Conservation (phyloP, 2,888 invertebrate species). For the Latheticus oryzae region DNA sequence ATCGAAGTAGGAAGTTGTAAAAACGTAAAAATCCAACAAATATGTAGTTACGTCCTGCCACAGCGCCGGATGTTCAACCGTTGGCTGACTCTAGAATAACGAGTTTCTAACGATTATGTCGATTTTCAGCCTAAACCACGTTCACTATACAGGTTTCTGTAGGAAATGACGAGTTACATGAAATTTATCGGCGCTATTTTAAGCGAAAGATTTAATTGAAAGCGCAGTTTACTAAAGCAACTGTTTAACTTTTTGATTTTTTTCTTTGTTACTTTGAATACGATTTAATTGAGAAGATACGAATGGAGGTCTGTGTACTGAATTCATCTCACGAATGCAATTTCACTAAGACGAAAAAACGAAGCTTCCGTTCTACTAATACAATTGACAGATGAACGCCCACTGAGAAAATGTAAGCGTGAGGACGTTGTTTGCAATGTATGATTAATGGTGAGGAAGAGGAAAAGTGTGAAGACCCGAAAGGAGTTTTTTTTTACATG, state of each 20-base stretch:
- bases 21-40: constrained; percentile 40
- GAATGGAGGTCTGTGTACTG: constrained; percentile 10
- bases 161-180: constrained; percentile 20
- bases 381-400: constrained; percentile 8
- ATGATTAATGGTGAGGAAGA: no score
- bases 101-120: constrained; percentile 50
- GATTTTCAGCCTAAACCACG: constrained; percentile 44
- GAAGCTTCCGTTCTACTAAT: constrained; percentile 17
- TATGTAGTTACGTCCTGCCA: constrained; percentile 40
- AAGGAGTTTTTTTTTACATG: no score
- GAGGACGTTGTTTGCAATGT: no score
- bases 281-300: constrained; percentile 5
- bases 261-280: constrained; percentile 21
- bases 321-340: constrained; percentile 13
- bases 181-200: constrained; percentile 37
- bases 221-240: constrained; percentile 31
- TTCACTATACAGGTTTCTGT: constrained; percentile 26
- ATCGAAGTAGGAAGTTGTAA: constrained; percentile 40
- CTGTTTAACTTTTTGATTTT: constrained; percentile 6
- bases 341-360: constrained; percentile 18
- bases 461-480: no score
- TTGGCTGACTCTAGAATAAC: constrained; percentile 48
- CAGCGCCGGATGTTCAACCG: constrained; percentile 49
- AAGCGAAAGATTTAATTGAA: constrained; percentile 33
- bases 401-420: constrained; percentile 16